Evolutionary conservation across 2,797 vertebrate species (phyloP).

Genomic region (Euphonia xanthogaster): DNA sequence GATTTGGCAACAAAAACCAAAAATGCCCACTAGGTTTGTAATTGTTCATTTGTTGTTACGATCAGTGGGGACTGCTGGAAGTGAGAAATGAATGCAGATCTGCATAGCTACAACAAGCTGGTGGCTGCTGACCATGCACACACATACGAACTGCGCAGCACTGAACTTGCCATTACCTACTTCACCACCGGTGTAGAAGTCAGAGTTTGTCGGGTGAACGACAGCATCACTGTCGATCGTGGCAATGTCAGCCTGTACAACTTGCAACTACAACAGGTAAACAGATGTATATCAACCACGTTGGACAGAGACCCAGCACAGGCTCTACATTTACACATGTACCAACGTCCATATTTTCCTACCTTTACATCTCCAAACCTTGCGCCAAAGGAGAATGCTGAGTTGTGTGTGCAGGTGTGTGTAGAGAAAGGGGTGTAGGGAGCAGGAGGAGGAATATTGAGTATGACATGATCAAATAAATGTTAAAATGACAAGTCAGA

Average conservation of each 20-base stretch:
- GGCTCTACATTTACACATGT: conserved; percentile 81
- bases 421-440: conserved; percentile 71
- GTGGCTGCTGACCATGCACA: conserved; percentile 82
- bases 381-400: conserved; percentile 74
- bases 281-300: conserved; percentile 85
- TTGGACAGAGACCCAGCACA: conserved; percentile 81
- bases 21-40: background rate
- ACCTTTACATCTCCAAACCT: conserved; percentile 76
- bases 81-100: conserved; percentile 80
- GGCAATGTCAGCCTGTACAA: conserved; percentile 99
- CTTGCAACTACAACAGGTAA: conserved; percentile 98
- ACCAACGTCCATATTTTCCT: conserved; percentile 79
- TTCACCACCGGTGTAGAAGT: conserved; percentile 98
- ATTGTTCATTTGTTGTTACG: background rate
- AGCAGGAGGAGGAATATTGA: conserved; percentile 75
- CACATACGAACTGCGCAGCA: conserved; percentile 80
- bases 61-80: conserved; percentile 77
- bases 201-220: conserved; percentile 99
- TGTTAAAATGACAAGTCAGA: conserved; percentile 77
- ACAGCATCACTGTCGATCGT: conserved; percentile 97
- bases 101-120: conserved; percentile 80
- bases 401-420: conserved; percentile 75
- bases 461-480: conserved; percentile 78
- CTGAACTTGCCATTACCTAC: conserved; percentile 97
- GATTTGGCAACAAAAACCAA: background rate